Base-by-base conservation (phyloP, 2,113 vertebrate species). In the Sciurus niger region DNA sequence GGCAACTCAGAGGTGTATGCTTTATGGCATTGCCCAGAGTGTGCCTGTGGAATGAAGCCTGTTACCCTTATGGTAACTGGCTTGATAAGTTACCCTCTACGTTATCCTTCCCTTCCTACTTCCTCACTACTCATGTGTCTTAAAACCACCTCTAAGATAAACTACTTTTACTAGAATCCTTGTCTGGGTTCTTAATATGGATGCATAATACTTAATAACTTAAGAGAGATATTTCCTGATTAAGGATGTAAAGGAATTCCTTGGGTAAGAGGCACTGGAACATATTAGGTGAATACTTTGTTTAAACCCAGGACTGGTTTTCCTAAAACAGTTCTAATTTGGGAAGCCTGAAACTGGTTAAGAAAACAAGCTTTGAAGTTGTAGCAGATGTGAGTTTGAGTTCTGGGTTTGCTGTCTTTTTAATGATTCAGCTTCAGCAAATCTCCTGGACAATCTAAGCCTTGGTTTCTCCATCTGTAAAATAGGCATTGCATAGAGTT, bases 111-210 rank as follows among this genome's bases (percentile, higher is more conserved):
- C 28, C 11, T 78, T 73, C 10, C 37, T 53, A 7, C 37, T 78
- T 85, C 22, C 22, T 46, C 22, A 48, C 24, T 84, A 28, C 72
- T 43, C 1, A 51, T 17, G 0, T 94, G 16, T 93, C 74, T 37
- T 78, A 86, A 30, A 55, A 67, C 17, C 40, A 79, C n/a, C 10
- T 94, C 24, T 85, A 91, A 94, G 85, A 55, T 77, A 87, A 91
- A 58, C 28, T 8, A 17, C 22, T 55, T 82, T 96, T 73, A 68
- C 46, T 51, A 55, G 82, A 90, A 73, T 78, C 20, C 8, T 93
- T 82, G 9, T 58, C 34, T 94, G 32, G n/a, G 60, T 46, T 46
- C 60, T 84, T 77, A 48, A 51, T 46, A 70, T 32, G 58, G 25
- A 40, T 65, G 43, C 20, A 9, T 68, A 86, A 32, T 82, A 24